phyloP scores from a whole-genome alignment of 1,140 invertebrate species.

The Hetaerina americana region DNA sequence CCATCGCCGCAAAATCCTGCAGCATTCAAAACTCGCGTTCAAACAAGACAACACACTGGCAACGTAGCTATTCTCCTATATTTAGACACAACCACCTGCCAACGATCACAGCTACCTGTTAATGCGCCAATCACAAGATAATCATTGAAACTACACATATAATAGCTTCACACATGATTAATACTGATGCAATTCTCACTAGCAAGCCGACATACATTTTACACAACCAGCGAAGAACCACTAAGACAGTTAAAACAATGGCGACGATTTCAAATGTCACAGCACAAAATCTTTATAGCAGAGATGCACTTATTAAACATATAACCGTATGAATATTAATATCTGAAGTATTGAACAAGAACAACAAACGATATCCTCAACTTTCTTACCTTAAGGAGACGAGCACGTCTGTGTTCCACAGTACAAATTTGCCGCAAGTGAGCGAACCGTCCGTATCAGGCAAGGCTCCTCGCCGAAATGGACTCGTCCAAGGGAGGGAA shows the following conservation, averaged over 20 bases:
- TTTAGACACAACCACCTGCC: constrained; percentile 7
- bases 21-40: background rate
- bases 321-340: too few species aligned
- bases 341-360: too few species aligned
- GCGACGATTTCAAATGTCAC: background rate
- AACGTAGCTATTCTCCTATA: background rate
- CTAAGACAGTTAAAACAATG: background rate
- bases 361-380: background rate
- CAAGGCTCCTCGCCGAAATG: constrained; percentile 21
- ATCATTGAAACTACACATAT: background rate
- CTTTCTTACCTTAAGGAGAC: constrained; percentile 1
- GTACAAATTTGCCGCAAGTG: constrained; percentile 8
- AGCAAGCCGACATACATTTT: too few species aligned
- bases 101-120: background rate
- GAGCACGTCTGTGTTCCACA: background rate
- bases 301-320: background rate
- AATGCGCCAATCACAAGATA: background rate
- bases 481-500: constrained; percentile 26
- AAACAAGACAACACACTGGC: background rate
- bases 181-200: too few species aligned
- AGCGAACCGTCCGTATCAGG: constrained; percentile 1
- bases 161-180: too few species aligned
- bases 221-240: background rate
- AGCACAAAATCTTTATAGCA: background rate
- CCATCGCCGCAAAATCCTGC: too few species aligned